Base-by-base conservation (phyloP, 2,113 vertebrate species). In the Crotalus tigris region DNA sequence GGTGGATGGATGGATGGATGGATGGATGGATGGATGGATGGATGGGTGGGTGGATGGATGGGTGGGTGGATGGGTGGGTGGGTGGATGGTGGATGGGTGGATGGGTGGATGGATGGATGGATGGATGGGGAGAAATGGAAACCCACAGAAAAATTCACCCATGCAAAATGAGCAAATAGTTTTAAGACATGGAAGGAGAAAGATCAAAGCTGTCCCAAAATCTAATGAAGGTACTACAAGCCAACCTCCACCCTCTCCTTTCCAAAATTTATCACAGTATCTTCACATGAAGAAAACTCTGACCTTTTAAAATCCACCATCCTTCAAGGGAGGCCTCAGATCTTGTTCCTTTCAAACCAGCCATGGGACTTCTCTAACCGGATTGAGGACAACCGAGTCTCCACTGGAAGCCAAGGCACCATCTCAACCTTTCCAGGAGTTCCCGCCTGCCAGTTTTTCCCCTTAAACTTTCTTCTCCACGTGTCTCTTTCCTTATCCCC, bases 1-100 rank as follows among this genome's bases (percentile, higher is more conserved):
- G 3, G 0, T 29, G 24, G 24, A 4, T 10, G 1, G 24, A 26
- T 8, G 23, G 59, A 11, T 3, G 9, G 24, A 11, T 0, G 59
- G 24, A 3, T 0, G 24, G 59, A 29, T 4, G 10, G 3, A 11
- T 4, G 24, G 58, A 3, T 24, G 58, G 23, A 3, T 24, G 23
- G 59, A 1, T 12, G 10, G 26, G 4, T 3, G 26, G 24, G 3
- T 3, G 58, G 8, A 11, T 2, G 7, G 21, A 9, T 8, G 23
- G 23, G 9, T 19, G 55, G 5, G 5, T 64, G 24, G 23, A 23
- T 64, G 58, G 23, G 9, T 59, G 23, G 58, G 24, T 9, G 23
- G 58, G 9, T 1, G 21, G 39, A 39, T 39, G 39, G 39, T 39
- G 39, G 39, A 39, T 39, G 7, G 7, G 2, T 24, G 57, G 55